Base-by-base conservation (phyloP, 1,140 invertebrate genomes). In the Cheumatopsyche charites region DNA sequence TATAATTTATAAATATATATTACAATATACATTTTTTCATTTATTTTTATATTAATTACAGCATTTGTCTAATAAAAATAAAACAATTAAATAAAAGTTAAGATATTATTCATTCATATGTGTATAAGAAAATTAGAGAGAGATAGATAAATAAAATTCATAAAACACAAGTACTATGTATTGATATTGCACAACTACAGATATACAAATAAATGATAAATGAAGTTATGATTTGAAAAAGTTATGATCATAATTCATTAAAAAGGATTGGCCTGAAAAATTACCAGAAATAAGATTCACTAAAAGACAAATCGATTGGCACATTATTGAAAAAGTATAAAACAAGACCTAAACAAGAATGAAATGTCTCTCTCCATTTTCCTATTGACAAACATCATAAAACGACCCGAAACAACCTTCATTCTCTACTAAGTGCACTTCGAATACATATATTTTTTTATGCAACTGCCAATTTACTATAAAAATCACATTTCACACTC, bases 1-100 rank as follows among this genome's bases (percentile, higher is more conserved):
- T 68, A 68, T 47, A 68, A 25, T 68, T 68, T 68, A 68, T 68
- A 68, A 68, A 68, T 68, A 68, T 68, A 68, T 63, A 63, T 68
- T 68, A 68, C 29, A 49, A 68, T 68, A 68, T 55, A 68, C 66
- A 68, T 19, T 55, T 68, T 19, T 63, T 41, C 36, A 41, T 68
- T 55, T 5, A 4, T 55, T 29, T 29, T 68, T 36, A 55, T 55
- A 55, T 47, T 45, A 47, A 47, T 66, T 47, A 66, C 23, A 66
- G 23, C 47, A 63, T 41, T 63, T 23, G 7, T 63, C 43, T 47
- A 66, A 13, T 66, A 66, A 43, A 15, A 65, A 43, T 65, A 65
- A 63, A 41, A 29, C 29, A 63, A n/a, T n/a, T 42, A 42, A 63
- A 63, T 42, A 25, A 21, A 63, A 63, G 29, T n/a, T n/a, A n/a